A percentile compares a stretch with the other conserved stretches of the same genome.
phyloP scores from a whole-genome alignment of 2,888 invertebrate genomes.

The Parnassius mnemosyne region DNA sequence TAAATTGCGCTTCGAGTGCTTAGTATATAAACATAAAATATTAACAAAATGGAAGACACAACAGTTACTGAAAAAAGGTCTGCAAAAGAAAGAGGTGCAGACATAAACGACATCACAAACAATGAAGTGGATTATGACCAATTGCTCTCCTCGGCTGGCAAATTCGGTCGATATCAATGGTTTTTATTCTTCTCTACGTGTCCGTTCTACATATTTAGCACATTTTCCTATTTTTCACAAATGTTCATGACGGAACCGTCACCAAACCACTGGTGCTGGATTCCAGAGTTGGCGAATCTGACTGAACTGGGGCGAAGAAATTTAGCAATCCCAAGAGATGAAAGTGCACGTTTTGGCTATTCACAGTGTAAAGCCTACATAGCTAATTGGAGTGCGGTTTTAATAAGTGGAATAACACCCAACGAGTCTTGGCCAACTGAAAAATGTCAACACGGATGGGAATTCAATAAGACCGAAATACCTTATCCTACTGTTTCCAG shows the following conservation, averaged over 20 bases:
- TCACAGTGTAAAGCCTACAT: constrained; percentile 52
- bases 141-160: constrained; percentile 53
- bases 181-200: constrained; percentile 48
- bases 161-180: constrained; percentile 56
- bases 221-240: constrained; percentile 54
- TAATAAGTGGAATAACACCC: constrained; percentile 37
- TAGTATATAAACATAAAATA: not conserved
- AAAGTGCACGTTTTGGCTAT: constrained; percentile 46
- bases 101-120: constrained; percentile 13
- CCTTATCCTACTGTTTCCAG: constrained; percentile 60
- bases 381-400: constrained; percentile 55
- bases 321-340: constrained; percentile 51
- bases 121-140: constrained; percentile 49
- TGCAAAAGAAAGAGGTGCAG: constrained; percentile 5
- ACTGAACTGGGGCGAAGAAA: constrained; percentile 47
- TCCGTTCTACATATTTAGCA: constrained; percentile 57
- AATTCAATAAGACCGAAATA: constrained; percentile 60
- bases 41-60: constrained; percentile 18
- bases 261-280: constrained; percentile 59
- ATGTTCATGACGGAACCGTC: constrained; percentile 58
- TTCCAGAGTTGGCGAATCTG: constrained; percentile 56
- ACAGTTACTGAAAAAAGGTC: constrained; percentile 15
- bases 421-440: constrained; percentile 45
- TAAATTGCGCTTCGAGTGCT: not conserved
- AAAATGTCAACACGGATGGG: constrained; percentile 58